Evolutionary conservation across 1,140 invertebrate genomes (phyloP).

Genomic region (Apis florea): DNA sequence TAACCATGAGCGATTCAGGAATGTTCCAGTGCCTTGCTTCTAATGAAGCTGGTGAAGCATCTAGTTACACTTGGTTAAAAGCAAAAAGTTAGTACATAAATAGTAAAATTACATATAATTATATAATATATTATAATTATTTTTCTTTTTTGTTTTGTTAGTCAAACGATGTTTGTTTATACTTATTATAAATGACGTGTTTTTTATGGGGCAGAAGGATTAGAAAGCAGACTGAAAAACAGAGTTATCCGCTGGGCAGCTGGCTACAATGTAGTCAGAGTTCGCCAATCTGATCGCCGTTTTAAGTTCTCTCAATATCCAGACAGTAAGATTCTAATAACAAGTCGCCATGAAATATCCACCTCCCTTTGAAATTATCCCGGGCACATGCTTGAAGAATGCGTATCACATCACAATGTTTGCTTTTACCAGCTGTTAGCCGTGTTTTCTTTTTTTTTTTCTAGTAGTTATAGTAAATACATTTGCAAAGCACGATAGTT

Average conservation of each 20-base stretch:
- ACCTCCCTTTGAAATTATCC: constrained; percentile 52
- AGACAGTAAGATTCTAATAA: constrained; percentile 75
- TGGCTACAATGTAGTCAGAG: constrained; percentile 79
- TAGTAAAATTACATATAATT: no score
- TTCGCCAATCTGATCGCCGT: constrained; percentile 77
- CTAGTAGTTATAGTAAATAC: constrained; percentile 41
- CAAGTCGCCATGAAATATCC: constrained; percentile 63
- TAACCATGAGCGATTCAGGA: constrained; percentile 93
- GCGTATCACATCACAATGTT: constrained; percentile 48
- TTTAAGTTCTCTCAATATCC: constrained; percentile 79
- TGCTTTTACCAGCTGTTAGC: constrained; percentile 39
- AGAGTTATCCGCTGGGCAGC: constrained; percentile 77
- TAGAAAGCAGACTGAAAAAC: constrained; percentile 72
- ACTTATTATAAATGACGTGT: constrained; percentile 60
- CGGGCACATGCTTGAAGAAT: constrained; percentile 68
- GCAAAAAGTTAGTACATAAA: constrained; percentile 93
- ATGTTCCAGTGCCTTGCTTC: constrained; percentile 97
- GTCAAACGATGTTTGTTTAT: background rate
- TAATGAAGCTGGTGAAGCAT: constrained; percentile 94
- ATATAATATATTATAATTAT: background rate
- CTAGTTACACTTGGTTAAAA: constrained; percentile 94
- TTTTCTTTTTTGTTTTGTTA: constrained; percentile 11
- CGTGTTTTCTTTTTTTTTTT: constrained; percentile 33
- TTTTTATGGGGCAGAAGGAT: constrained; percentile 71
- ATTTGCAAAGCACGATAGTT: constrained; percentile 28